Base-by-base conservation (phyloP, 1,140 invertebrate genomes). In the Drosophila asahinai region DNA sequence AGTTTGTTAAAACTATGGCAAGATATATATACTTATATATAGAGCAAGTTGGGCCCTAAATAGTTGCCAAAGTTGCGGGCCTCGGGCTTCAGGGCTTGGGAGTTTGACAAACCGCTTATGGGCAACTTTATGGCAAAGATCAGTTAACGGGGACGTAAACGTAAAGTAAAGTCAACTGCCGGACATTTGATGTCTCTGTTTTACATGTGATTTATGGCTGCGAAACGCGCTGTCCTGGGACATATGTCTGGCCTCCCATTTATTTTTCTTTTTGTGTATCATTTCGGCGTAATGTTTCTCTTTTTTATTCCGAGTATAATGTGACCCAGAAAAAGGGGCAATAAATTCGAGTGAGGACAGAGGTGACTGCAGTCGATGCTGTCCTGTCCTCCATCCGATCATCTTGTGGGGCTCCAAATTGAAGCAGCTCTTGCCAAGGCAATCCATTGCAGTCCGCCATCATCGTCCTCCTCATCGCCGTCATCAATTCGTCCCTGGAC, bases 281-380 rank as follows among this genome's bases (percentile, higher is more conserved):
- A 71, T 68, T 71, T 68, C 49, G 63, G 22, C 64, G 51, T 71
- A 71, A 71, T 77, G 74, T 59, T 43, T 62, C 67, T 19, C 45
- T 52, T 66, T 75, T 72, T 75, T 75, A 66, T 77, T 66, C 17
- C 40, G 19, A 33, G 49, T 30, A 57, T 55, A 67, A 71, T 83
- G 81, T 73, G 78, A 87, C 71, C 71, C 77, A 60, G 66, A 63
- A 83, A 76, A 79, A 57, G 81, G 63, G 76, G 76, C 80, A 75
- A 86, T 86, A 83, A 86, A 86, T 89, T 77, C 36, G 66, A 64
- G 27, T 30, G 5, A 30, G 0, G 27, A 19, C 19, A 19, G 19
- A 17, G 12, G 14, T 27, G 25, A 71, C 40, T 71, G 63, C 63
- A 67, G 27, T 45, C 22, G n/a, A 54, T 58, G 15, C 49, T 22